Evolutionary conservation across 2,888 invertebrate species (phyloP), one percentile per base, ranked within the genome.

Genomic region (Melanostoma scalare): DNA sequence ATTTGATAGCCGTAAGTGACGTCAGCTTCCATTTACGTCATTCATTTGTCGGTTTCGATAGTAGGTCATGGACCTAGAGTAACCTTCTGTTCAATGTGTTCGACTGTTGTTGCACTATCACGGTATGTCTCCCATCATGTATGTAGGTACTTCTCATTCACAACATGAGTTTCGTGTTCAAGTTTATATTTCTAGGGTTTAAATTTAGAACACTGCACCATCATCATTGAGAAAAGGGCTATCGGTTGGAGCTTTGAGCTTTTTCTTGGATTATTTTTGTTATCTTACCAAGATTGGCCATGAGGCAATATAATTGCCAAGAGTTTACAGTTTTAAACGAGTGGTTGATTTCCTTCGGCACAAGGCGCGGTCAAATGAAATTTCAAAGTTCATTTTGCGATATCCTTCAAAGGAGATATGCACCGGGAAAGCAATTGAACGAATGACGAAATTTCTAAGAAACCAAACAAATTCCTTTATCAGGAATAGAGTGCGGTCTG

Each of bases 31-130:
- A 8, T 46, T 52, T 44, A 82, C 82, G 82, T 82, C 82, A 82
- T 69, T 20, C 69, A 42, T 73, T 46, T 71, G 61, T 82, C 63
- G 82, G 35, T 53, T 52, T 52, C 53, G 53, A 74, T 78, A 78
- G 73, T 82, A 44, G 82, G 77, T 82, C 82, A 82, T 73, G 82
- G 82, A 82, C 77, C 82, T 56, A 69, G 48, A 77, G 82, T 82
- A 82, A 82, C 82, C 82, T 82, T 75, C 8, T 48, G 10, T 20
- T 6, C n/a, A 31, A 6, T 38, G 67, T 67, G 48, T 38, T 68
- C 65, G 33, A 31, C 44, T 55, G 67, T 52, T 48, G 9, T 55
- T 74, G 56, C 60, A 35, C 38, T 61, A 61, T 61, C 48, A 10
- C n/a, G 33, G 55, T 52, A 40, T 63, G n/a, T 36, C 65, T 58